Base-by-base conservation (phyloP, 2,888 invertebrate species). In the Ichneumon xanthorius region DNA sequence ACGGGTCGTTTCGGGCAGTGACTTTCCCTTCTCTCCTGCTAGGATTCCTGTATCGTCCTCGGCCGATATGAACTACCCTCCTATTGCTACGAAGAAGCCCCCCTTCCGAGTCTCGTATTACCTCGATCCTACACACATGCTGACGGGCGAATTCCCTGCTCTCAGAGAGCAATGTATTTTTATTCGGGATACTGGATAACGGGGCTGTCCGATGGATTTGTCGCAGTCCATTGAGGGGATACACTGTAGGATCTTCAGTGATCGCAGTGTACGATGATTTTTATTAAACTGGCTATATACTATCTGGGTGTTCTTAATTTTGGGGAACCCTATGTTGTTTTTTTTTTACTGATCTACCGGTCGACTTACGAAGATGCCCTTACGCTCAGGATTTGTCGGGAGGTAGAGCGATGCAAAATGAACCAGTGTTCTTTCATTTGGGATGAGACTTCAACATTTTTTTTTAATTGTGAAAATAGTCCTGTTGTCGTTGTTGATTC, bases 1-100 rank as follows among this genome's bases (percentile, higher is more conserved):
- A 63, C 30, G 61, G 61, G 30, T 33, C 11, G 33, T 63, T 63
- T 63, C 30, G 26, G 33, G 30, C 82, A 87, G 71, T n/a, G 14
- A 58, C 71, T 58, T 33, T 65, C 33, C 63, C 30, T 30, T n/a
- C 65, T 50, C 71, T 71, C 53, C n/a, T 11, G 22, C 75, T 63
- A 30, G 72, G 19, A 33, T 55, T 58, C 68, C 50, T 61, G 14
- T 14, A 45, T 22, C 48, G 63, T 76, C 22, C 45, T 14, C 30
- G 19, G 48, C 22, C 33, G 16, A 63, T 48, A 76, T 76, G 65
- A 37, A 33, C 30, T 30, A 58, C 40, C 58, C 40, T 63, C n/a
- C 58, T 40, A 30, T 30, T 50, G 48, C 45, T 75, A 19, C 22
- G 50, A 37, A 19, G 50, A 37, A 19, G 33, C 30, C 50, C 45